phyloP scores from a whole-genome alignment of 2,888 invertebrate genomes.

The Bibio marci region DNA sequence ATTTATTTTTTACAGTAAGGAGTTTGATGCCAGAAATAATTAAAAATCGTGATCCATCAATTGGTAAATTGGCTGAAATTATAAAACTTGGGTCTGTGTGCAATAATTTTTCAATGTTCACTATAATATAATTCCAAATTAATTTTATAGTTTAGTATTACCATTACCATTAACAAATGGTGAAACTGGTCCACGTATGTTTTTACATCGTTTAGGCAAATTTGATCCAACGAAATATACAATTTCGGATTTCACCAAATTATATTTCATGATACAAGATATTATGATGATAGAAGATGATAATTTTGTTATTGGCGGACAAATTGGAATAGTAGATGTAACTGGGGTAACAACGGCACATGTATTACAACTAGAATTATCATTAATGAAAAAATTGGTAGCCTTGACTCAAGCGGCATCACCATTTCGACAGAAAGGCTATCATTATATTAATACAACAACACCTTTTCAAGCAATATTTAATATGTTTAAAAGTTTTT shows the following conservation, averaged over 20 bases:
- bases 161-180: slow-evolving; percentile 15
- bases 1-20: slow-evolving; percentile 38
- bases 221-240: slow-evolving; percentile 30
- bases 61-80: slow-evolving; percentile 5
- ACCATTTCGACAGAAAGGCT: slow-evolving; percentile 39
- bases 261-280: slow-evolving; percentile 37
- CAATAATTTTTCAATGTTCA: not conserved
- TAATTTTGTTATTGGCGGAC: slow-evolving; percentile 34
- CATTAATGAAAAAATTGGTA: slow-evolving; percentile 38
- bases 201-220: slow-evolving; percentile 29
- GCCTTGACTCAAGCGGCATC: slow-evolving; percentile 37
- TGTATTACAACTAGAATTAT: slow-evolving; percentile 38
- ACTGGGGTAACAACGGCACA: slow-evolving; percentile 34
- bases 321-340: slow-evolving; percentile 36
- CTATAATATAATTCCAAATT: not conserved
- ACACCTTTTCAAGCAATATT: slow-evolving; percentile 39
- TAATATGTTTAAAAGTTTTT: slow-evolving; percentile 37
- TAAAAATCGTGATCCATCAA: slow-evolving; percentile 18
- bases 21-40: slow-evolving; percentile 40
- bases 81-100: slow-evolving; percentile 7
- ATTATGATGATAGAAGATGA: slow-evolving; percentile 42
- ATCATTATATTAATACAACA: slow-evolving; percentile 41
- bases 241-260: slow-evolving; percentile 32
- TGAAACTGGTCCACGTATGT: slow-evolving; percentile 27
- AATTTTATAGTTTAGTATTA: slow-evolving; percentile 12